Percentiles rank a stretch among this genome's conserved stretches.
phyloP scores from a whole-genome alignment of 2,797 vertebrate genomes.

The Rhinogobio ventralis region DNA sequence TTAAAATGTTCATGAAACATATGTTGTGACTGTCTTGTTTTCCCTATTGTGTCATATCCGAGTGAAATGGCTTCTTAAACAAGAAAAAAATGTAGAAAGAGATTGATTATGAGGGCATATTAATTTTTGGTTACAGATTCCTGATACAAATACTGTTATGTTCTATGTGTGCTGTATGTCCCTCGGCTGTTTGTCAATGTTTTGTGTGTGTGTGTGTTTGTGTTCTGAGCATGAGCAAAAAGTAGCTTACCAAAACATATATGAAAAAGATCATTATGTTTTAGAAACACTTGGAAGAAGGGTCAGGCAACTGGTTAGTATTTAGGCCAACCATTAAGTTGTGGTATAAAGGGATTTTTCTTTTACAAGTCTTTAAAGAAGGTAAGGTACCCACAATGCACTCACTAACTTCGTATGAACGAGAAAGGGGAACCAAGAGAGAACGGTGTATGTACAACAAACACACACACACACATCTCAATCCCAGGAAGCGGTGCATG shows the following conservation, averaged over 20 bases:
- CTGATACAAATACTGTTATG: not conserved
- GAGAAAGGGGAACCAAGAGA: not conserved
- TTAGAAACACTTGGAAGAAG: constrained; percentile 4
- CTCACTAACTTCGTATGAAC: not conserved
- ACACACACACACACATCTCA: constrained; percentile 3
- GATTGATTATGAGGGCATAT: not conserved
- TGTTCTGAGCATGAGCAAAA: not conserved
- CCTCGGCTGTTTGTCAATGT: not conserved
- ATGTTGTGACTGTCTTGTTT: not conserved
- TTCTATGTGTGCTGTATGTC: not conserved
- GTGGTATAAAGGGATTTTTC: constrained; percentile 11
- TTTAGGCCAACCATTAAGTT: not conserved
- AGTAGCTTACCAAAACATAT: not conserved
- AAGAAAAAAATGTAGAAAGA: not conserved
- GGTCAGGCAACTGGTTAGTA: not conserved
- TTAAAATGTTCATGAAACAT: not conserved
- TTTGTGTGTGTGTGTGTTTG: not conserved
- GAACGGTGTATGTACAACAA: not conserved
- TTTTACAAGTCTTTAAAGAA: not conserved
- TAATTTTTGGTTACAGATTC: too few species aligned
- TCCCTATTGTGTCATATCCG: too few species aligned
- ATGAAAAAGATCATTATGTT: not conserved
- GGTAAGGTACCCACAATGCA: not conserved
- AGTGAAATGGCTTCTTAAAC: not conserved
- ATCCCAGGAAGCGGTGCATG: constrained; percentile 29